These are phyloP conservation scores for Neodon shergylaensis DNA, from an alignment of 2,113 vertebrate species.

Conservation along the genomic window DNA sequence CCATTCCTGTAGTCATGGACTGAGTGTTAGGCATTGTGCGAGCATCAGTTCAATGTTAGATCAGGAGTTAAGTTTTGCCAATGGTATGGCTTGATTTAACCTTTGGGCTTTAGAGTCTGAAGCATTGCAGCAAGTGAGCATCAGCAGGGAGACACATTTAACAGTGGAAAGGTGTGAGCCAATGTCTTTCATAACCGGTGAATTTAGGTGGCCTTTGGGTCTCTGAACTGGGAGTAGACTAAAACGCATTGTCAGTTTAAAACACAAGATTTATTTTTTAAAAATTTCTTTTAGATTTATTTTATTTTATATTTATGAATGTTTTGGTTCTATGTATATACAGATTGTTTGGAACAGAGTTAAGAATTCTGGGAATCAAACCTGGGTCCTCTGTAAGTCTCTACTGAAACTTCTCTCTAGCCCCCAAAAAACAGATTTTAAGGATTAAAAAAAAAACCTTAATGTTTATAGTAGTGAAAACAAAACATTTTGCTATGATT, in stretches of 20 bases:
- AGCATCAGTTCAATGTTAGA: background rate
- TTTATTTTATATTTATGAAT: background rate
- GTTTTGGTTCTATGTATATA: background rate
- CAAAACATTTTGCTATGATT: background rate
- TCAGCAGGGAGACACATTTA: background rate
- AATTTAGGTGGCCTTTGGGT: background rate
- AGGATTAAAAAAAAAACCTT: background rate
- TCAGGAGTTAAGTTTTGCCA: background rate
- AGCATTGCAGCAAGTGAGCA: background rate
- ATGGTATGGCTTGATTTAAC: background rate
- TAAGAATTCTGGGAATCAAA: background rate
- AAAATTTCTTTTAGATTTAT: background rate
- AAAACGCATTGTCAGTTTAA: background rate
- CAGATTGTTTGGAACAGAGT: background rate
- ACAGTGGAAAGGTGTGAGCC: too few species aligned
- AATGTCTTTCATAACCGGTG: too few species aligned
- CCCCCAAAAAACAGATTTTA: background rate
- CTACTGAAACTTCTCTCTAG: background rate
- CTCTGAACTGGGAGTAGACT: background rate
- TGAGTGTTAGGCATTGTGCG: background rate
- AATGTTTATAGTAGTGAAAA: background rate
- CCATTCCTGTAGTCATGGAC: background rate
- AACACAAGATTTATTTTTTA: background rate
- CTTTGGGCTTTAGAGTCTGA: background rate
- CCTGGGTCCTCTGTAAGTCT: background rate